These are phyloP conservation scores for Castor canadensis DNA, from an alignment of 2,113 vertebrate genomes.

Conservation along the genomic window DNA sequence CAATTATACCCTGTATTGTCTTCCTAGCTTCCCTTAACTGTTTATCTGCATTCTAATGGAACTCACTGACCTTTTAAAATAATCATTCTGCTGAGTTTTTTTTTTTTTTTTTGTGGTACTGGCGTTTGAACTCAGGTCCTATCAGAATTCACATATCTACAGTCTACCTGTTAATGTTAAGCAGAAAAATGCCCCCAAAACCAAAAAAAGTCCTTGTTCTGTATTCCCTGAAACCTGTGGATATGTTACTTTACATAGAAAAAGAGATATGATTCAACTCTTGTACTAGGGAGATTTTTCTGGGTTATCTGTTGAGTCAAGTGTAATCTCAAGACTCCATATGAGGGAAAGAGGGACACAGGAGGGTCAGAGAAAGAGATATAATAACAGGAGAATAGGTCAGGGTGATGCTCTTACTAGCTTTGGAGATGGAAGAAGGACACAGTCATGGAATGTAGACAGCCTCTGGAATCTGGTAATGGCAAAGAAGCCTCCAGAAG, in stretches of 20 bases:
- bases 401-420: neutral
- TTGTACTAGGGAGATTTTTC: neutral
- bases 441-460: neutral
- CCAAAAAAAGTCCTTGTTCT: neutral
- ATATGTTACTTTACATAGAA: neutral
- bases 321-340: neutral
- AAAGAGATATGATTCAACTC: neutral
- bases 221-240: neutral
- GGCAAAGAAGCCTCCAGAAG: neutral
- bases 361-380: neutral
- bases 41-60: neutral
- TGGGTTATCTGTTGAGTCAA: neutral
- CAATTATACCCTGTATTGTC: neutral
- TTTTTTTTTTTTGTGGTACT: neutral
- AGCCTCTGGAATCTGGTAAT: neutral
- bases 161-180: no score
- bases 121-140: neutral
- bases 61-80: neutral
- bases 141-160: no score
- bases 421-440: neutral
- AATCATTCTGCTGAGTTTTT: neutral
- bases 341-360: no score
- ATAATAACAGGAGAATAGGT: neutral
- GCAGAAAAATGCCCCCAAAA: no score
- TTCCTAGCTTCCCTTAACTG: neutral